phyloP scores from a whole-genome alignment of 2,113 vertebrate genomes.

The Ctenodactylus gundi region DNA sequence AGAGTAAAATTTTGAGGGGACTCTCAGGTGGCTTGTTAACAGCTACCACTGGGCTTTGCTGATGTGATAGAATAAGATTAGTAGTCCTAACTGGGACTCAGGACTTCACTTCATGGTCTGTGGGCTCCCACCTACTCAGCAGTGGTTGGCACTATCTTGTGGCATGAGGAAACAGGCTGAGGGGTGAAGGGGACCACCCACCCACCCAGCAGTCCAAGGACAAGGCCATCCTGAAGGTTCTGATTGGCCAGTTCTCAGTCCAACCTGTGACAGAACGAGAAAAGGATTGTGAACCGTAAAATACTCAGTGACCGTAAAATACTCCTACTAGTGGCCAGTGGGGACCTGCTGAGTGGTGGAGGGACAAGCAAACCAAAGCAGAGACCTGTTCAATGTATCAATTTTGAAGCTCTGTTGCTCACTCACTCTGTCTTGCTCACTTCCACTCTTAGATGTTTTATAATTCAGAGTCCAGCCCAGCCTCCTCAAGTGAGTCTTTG shows the following conservation, averaged over 20 bases:
- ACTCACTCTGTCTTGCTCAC: background rate
- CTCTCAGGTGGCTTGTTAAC: constrained; percentile 39
- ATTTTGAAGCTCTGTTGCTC: background rate
- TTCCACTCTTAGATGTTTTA: background rate
- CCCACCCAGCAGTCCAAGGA: background rate
- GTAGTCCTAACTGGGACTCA: background rate
- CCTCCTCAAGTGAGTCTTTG: background rate
- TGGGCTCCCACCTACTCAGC: background rate
- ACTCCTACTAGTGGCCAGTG: background rate
- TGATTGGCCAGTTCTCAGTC: background rate
- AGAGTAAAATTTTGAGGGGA: background rate
- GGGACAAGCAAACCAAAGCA: background rate
- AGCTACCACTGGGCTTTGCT: background rate
- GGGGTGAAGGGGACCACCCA: background rate
- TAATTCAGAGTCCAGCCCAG: background rate
- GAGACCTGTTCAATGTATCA: background rate
- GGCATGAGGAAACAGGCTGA: constrained; percentile 2
- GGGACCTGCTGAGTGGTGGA: background rate
- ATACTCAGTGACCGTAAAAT: background rate
- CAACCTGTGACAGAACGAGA: background rate
- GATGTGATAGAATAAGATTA: constrained; percentile 21
- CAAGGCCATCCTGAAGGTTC: background rate
- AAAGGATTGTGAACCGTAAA: background rate
- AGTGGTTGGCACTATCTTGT: background rate
- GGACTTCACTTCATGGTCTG: background rate